Conservation (phyloP, 2,797 vertebrate species). For the Scleropages formosus region DNA sequence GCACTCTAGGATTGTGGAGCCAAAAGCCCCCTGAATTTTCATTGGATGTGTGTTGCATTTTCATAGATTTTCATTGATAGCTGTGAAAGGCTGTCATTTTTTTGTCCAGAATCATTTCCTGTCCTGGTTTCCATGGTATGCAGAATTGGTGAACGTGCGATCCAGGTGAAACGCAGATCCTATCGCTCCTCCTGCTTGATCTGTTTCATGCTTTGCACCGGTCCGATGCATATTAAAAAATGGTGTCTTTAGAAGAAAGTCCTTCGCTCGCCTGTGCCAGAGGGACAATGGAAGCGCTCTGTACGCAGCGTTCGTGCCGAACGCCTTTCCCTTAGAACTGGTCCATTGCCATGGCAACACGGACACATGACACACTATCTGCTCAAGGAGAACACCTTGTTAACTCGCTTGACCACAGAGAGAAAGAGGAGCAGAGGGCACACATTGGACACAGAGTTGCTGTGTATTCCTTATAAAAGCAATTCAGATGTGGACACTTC, state of each 20-base stretch:
- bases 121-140: not conserved
- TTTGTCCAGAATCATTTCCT: too few species aligned
- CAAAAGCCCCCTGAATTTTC: too few species aligned
- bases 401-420: not conserved
- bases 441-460: not conserved
- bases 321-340: constrained; percentile 17
- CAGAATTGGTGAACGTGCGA: not conserved
- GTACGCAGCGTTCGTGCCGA: not conserved
- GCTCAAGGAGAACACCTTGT: constrained; percentile 19
- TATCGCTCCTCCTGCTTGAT: not conserved
- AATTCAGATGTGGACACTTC: not conserved
- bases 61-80: too few species aligned
- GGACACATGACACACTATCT: not conserved
- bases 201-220: not conserved
- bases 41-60: too few species aligned
- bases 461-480: not conserved
- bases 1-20: too few species aligned
- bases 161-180: not conserved
- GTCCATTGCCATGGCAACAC: constrained; percentile 17
- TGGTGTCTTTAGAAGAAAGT: not conserved
- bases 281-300: constrained; percentile 7
- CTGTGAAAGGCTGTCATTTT: too few species aligned
- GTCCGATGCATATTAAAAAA: constrained; percentile 17
- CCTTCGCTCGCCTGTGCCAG: not conserved
- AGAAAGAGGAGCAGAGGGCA: not conserved